Evolutionary conservation across 2,797 vertebrate genomes (phyloP).

Genomic region (Pangasius mekongensis): DNA sequence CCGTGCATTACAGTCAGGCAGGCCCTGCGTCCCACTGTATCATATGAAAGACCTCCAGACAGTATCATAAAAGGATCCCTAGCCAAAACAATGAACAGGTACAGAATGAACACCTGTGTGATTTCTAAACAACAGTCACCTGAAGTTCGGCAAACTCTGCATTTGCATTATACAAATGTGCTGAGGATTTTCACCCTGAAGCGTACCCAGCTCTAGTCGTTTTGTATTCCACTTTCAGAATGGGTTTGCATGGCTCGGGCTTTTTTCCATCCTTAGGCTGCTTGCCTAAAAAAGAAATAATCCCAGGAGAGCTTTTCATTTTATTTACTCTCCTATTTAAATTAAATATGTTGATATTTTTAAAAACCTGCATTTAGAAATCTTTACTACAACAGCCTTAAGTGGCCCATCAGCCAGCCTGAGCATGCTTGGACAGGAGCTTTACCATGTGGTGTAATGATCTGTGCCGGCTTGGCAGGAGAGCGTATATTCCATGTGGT

Average conservation of each 20-base stretch:
- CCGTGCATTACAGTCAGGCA: conserved; percentile 99
- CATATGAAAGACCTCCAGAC: conserved; percentile 95
- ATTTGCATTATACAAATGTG: conserved; percentile 24
- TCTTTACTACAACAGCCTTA: conserved; percentile 14
- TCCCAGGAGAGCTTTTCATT: conserved; percentile 12
- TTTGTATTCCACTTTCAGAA: conserved; percentile 99
- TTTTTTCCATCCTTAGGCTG: conserved; percentile 98
- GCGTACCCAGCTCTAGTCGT: conserved; percentile 93
- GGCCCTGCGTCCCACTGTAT: conserved; percentile 93
- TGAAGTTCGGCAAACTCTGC: not conserved
- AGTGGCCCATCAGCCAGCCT: not conserved
- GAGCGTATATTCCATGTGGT: conserved; percentile 95
- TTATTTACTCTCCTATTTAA: not conserved
- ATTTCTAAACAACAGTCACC: not conserved
- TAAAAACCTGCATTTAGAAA: conserved; percentile 25
- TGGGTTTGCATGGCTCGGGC: conserved; percentile 97
- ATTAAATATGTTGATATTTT: not conserved
- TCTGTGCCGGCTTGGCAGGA: conserved; percentile 88
- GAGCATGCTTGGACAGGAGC: conserved; percentile 52
- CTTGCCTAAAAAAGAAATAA: conserved; percentile 83
- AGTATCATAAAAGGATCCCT: conserved; percentile 97
- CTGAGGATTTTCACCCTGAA: not conserved
- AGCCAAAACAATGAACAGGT: conserved; percentile 30
- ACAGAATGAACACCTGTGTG: not conserved
- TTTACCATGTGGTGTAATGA: conserved; percentile 95